phyloP scores from a whole-genome alignment of 2,113 vertebrate species.

The Vireo altiloquus region DNA sequence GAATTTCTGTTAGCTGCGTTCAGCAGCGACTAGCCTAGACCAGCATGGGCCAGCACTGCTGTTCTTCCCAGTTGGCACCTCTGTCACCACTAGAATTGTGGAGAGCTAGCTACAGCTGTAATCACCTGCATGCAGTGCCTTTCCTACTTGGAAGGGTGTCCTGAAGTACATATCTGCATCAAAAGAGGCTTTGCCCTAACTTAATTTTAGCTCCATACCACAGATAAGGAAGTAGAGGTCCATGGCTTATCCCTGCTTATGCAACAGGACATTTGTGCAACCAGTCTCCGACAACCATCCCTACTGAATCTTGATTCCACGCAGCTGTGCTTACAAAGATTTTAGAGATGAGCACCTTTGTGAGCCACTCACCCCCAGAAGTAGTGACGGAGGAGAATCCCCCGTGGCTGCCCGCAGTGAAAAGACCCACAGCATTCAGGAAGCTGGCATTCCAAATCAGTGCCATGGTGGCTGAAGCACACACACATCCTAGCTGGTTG shows the following conservation, averaged over 20 bases:
- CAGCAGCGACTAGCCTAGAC: neutral
- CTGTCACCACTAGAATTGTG: neutral
- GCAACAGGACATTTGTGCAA: neutral
- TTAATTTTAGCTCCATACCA: neutral
- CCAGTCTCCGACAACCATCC: neutral
- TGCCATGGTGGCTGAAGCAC: no score
- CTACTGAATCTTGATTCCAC: neutral
- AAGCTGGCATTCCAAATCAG: neutral
- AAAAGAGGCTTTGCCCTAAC: neutral
- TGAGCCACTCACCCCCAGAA: neutral
- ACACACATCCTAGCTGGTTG: neutral
- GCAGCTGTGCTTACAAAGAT: accelerated
- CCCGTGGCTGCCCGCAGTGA: neutral
- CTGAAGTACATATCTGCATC: neutral
- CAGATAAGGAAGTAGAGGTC: neutral
- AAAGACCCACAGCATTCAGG: neutral
- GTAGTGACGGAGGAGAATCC: neutral
- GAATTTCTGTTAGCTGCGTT: neutral
- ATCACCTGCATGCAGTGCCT: neutral
- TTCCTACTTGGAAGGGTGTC: neutral
- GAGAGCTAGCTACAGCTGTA: neutral
- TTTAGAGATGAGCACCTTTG: neutral
- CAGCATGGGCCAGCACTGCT: neutral
- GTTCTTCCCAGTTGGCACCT: neutral
- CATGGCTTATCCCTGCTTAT: neutral